These are phyloP conservation scores for Brassicogethes aeneus DNA, from an alignment of 2,888 invertebrate genomes.

Conservation along the genomic window DNA sequence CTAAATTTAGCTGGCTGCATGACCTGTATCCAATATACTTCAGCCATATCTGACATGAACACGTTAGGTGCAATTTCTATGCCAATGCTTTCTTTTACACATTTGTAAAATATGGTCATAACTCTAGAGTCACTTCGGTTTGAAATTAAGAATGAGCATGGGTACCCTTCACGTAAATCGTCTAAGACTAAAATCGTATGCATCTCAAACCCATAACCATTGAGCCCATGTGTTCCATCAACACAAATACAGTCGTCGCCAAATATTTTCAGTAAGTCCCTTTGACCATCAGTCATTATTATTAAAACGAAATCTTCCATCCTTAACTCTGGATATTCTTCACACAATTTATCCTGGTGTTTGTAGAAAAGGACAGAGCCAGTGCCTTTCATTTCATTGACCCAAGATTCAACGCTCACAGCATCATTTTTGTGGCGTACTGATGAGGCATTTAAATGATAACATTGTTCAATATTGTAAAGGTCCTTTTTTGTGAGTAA, in stretches of 20 bases:
- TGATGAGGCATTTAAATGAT: slow-evolving; percentile 10
- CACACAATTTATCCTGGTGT: slow-evolving; percentile 9
- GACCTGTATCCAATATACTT: neutral
- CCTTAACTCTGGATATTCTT: slow-evolving; percentile 14
- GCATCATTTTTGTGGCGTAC: slow-evolving; percentile 10
- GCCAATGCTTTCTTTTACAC: neutral
- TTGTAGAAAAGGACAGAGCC: slow-evolving; percentile 14
- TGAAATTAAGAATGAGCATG: slow-evolving; percentile 7
- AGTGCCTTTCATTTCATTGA: slow-evolving; percentile 11
- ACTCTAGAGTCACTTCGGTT: slow-evolving; percentile 6
- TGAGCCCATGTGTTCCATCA: too few species aligned
- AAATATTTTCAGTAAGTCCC: slow-evolving; percentile 19
- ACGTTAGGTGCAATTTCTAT: neutral
- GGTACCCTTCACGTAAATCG: too few species aligned
- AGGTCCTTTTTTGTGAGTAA: slow-evolving; percentile 14
- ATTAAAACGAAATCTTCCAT: slow-evolving; percentile 23
- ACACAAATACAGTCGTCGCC: too few species aligned
- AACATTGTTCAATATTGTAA: slow-evolving; percentile 14
- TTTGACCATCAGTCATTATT: slow-evolving; percentile 21
- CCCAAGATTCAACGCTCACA: slow-evolving; percentile 13
- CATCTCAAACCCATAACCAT: slow-evolving; percentile 16
- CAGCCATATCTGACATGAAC: slow-evolving; percentile 2
- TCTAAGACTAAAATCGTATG: slow-evolving; percentile 14
- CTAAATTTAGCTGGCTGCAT: too few species aligned
- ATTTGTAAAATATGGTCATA: slow-evolving; percentile 5